A percentile compares a stretch with the other conserved stretches of the same genome.
These are phyloP conservation scores for Fissipunctia ypsillon DNA, from an alignment of 2,888 invertebrate genomes.

Conservation along the genomic window DNA sequence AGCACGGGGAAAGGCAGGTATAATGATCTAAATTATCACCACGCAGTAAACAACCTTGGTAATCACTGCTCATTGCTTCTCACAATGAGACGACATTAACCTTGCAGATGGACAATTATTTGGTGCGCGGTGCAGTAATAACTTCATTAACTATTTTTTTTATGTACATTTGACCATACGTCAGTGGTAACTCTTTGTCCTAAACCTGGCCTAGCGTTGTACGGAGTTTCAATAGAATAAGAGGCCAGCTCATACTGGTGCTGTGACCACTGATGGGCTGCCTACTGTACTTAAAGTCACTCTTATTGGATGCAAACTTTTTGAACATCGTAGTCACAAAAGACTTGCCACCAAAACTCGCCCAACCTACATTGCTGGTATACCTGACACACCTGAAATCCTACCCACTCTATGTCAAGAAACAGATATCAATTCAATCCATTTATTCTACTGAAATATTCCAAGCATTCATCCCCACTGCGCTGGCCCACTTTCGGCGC, in stretches of 20 bases:
- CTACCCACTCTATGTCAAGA: neutral
- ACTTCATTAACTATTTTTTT: neutral
- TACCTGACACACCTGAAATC: neutral
- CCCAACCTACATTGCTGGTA: neutral
- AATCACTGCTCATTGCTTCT: neutral
- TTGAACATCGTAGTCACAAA: neutral
- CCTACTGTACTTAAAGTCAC: neutral
- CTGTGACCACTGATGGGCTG: neutral
- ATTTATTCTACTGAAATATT: constrained; percentile 52
- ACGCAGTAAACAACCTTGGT: neutral
- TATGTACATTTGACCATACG: neutral
- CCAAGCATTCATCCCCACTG: constrained; percentile 1
- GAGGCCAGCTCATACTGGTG: neutral
- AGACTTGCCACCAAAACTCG: neutral
- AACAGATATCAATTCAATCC: constrained; percentile 46
- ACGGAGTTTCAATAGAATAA: neutral
- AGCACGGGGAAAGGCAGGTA: neutral
- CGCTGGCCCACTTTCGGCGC: constrained; percentile 38
- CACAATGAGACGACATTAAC: neutral
- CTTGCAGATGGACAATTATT: neutral
- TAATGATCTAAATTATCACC: neutral
- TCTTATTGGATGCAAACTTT: neutral
- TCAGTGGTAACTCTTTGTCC: neutral
- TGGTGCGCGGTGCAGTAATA: neutral
- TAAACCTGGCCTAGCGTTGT: neutral